Base-by-base conservation (phyloP, 2,888 invertebrate genomes). In the Eudasyphora cyanicolor region DNA sequence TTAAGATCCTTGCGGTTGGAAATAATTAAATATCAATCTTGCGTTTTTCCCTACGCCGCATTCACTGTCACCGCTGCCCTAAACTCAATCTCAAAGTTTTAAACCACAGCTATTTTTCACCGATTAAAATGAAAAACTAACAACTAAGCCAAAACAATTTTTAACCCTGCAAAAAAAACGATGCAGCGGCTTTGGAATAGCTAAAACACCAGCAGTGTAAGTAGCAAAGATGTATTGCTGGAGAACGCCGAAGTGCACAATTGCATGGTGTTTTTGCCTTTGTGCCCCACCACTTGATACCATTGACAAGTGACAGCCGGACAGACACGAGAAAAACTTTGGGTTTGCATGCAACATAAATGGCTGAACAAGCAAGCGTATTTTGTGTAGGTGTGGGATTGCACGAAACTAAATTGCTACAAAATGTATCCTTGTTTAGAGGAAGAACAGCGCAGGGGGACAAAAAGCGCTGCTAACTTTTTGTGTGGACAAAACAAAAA, bases 281-380 rank as follows among this genome's bases (percentile, higher is more conserved):
- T 54, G 17, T 64, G 38, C 42, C 14, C 38, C 24, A 29, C 57
- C 49, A 69, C 49, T 74, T 81, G 49, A 81, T 69, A 77, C 19
- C 71, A 60, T 67, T 81, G 73, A 74, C 76, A 81, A 69, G 67
- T 74, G 74, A 82, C 49, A 74, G 69, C 60, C 67, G 67, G 67
- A 67, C 42, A 6, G 38, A 67, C 24, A 24, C 3, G 21, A 38
- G 67, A 12, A 42, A 67, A 67, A 67, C 67, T 67, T 67, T 42
- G 21, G 24, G 42, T 19, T 64, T 19, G 35, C 64, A 42, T 64
- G 32, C 32, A 64, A 21, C 64, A 14, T 19, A 57, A 54, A 21
- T 27, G 27, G 27, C 42, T 21, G 3, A 64, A 38, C 64, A 29
- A 57, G 29, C 17, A 19, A 51, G 1, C 21, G 14, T n/a, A n/a